Base-by-base conservation (phyloP, 2,888 invertebrate genomes). In the Congeria kusceri region DNA sequence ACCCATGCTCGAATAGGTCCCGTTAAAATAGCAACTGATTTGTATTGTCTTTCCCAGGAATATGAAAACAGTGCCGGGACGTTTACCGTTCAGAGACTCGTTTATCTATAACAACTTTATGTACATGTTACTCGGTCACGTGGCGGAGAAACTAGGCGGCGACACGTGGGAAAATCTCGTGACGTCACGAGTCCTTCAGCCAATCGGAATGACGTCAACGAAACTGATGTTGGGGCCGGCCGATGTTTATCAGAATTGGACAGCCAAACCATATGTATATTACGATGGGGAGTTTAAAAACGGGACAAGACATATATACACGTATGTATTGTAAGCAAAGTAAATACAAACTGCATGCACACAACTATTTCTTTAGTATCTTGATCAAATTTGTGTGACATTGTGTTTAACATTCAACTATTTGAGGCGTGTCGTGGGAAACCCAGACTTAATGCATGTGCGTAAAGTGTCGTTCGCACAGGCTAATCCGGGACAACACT, bases 81-180 rank as follows among this genome's bases (percentile, higher is more conserved):
- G 39, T 1, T 13, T 39, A 15, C 39, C 39, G 39, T 85, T 86
- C 56, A 80, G 80, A 23, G 47, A 66, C 7, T 64, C 67, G 1
- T 88, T 86, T 53, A 61, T 70, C 3, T 86, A 86, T 76, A 88
- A 86, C 79, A 86, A 83, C 67, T 68, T 87, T 72, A 76, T 80
- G 65, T 81, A 81, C 61, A 79, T 81, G 70, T 28, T 86, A 53
- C 66, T 78, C 0, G 86, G 83, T 32, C 74, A 87, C 63, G 77
- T 87, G 20, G 77, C 72, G 0, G 87, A 86, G 75, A 32, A 72
- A 25, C 65, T 87, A 2, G 79, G 77, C 11, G 70, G 74, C 9
- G 82, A 80, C 11, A 56, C 80, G 0, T 87, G 83, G 80, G 85
- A 87, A 27, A 66, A 70, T 23, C 68, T 88, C 49, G 56, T 87